Base-by-base conservation (phyloP, 2,888 invertebrate species). In the Dryobota labecula region DNA sequence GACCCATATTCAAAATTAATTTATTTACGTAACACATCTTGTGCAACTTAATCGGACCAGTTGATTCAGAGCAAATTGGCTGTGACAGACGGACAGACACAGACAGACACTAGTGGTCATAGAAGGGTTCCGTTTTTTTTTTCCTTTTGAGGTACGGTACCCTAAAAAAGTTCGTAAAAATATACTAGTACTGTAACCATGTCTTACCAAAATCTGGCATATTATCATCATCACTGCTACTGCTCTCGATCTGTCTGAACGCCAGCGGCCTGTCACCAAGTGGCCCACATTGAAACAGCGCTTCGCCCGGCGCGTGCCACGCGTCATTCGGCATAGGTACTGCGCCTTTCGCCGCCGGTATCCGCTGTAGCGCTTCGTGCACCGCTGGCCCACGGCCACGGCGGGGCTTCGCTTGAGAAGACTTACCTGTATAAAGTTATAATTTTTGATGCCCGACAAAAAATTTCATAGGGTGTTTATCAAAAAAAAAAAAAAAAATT, bases 281-380 rank as follows among this genome's bases (percentile, higher is more conserved):
- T 0, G 96, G 94, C 5, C 94, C 95, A 76, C 95, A 96, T 60
- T 94, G 92, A 76, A 95, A 96, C 70, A 96, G 87, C 20, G 92
- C 93, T 30, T 95, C 93, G 9, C 95, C 96, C 0, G 96, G 96
- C 4, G 96, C 96, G 68, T 96, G 96, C 96, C 96, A 96, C 57
- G 89, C 74, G 33, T 87, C 83, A 60, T 92, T 93, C 2, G 93
- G 90, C 47, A 93, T 73, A 0, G 94, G 91, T 43, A 94, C 70
- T 1, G 92, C 94, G 15, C 89, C 91, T 11, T 88, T 80, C 66
- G 88, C 91, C 73, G 87, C 80, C 58, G 95, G 93, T 96, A 97
- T 96, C 96, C 97, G 96, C 86, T 97, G 96, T 68, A 97, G 86
- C 0, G 96, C 96, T 88, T 97, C 97, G 82, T 97, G 97, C 38